Conservation (phyloP, 2,888 invertebrate genomes). For the Perizoma affinitatum region DNA sequence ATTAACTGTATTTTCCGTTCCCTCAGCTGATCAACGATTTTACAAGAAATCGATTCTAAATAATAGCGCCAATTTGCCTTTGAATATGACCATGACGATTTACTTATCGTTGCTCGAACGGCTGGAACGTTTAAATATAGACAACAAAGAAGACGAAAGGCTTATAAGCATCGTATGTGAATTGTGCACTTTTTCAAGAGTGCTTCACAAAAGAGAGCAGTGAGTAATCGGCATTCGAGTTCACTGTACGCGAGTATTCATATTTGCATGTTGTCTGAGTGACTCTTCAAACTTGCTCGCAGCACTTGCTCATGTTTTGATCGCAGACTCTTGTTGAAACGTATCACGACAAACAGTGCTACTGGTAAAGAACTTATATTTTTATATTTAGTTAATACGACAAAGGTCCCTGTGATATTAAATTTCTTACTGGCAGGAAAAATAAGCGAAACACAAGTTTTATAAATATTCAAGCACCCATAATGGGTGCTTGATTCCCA, state of each 20-base stretch:
- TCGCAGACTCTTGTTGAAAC: slow-evolving; percentile 17
- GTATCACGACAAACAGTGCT: slow-evolving; percentile 8
- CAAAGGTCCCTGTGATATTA: too few species aligned
- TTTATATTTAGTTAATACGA: too few species aligned
- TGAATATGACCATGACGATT: slow-evolving; percentile 52
- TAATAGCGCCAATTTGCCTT: slow-evolving; percentile 52
- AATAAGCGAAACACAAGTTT: too few species aligned
- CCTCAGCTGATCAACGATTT: not conserved
- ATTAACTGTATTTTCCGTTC: not conserved
- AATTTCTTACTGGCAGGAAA: too few species aligned
- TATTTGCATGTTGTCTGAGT: slow-evolving; percentile 33
- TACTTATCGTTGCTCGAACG: slow-evolving; percentile 27
- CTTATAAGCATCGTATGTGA: slow-evolving; percentile 12
- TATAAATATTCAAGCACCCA: too few species aligned
- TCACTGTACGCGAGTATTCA: slow-evolving; percentile 27
- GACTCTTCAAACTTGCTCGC: slow-evolving; percentile 34
- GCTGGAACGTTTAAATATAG: slow-evolving; percentile 20
- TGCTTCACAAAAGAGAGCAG: slow-evolving; percentile 20
- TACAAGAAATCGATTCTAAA: slow-evolving; percentile 26
- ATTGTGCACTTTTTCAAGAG: slow-evolving; percentile 12
- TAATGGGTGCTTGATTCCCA: too few species aligned
- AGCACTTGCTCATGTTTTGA: slow-evolving; percentile 27
- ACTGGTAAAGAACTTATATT: not conserved
- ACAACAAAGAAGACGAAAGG: slow-evolving; percentile 25
- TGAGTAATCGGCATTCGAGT: slow-evolving; percentile 23